Evolutionary conservation across 2,888 invertebrate genomes (phyloP), one percentile per base, ranked within the genome.

Genomic region (Quadroppia sp.): DNA sequence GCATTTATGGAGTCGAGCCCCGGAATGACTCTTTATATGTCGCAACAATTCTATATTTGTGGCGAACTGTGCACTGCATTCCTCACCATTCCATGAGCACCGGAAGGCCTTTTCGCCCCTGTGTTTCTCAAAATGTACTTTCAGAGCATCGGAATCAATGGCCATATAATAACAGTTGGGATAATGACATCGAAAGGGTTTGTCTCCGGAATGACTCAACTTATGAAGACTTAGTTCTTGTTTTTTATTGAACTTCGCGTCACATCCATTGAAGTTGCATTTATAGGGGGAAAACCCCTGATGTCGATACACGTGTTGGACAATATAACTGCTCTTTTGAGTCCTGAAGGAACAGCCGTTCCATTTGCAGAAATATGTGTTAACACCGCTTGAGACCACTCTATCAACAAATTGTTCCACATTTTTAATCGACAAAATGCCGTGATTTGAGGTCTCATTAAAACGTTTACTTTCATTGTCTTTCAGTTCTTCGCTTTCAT

Each of bases 91-190:
- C 67, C 67, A 67, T 13, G 17, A 17, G 36, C 67, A 67, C 23
- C 36, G 13, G 23, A 67, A 67, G 3, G 40, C 7, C 32, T 36
- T 67, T 11, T 67, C 67, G 1, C 40, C 40, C 20, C 13, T 20
- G 11, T 67, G 67, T 42, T 67, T 67, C 11, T 42, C 17, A 7
- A 36, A 17, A 23, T 67, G 67, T n/a, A 17, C 40, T n/a, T 4
- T n/a, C n/a, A 67, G 23, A 36, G 67, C 40, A 9, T 67, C 67
- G 13, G 67, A n/a, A 42, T 20, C n/a, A 7, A 67, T 32, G 23
- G 67, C 67, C 6, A 36, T 67, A 23, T 67, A 67, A 67, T 67
- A 67, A 42, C 67, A 67, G 67, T 67, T 36, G 40, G 67, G 67
- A 67, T 67, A 67, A 23, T 36, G 36, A 36, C 67, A 67, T 32